Evolutionary conservation across 2,797 vertebrate species (phyloP).

Genomic region (Tauraco hartlaubi): DNA sequence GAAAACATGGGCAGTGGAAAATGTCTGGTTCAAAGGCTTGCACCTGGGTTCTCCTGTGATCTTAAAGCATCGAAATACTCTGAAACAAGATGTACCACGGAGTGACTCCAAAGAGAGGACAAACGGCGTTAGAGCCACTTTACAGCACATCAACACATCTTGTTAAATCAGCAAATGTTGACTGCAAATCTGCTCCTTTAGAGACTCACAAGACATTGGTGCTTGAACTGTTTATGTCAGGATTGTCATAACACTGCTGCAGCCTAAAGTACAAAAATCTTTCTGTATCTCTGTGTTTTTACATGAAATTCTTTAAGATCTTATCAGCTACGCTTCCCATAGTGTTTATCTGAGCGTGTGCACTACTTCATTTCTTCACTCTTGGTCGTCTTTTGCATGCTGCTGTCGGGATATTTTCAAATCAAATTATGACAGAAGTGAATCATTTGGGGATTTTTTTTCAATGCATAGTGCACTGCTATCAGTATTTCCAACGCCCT

Average conservation of each 20-base stretch:
- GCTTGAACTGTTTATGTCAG: background rate
- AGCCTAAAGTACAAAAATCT: background rate
- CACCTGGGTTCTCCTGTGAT: background rate
- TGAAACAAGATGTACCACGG: background rate
- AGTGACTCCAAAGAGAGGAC: background rate
- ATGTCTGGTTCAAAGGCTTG: background rate
- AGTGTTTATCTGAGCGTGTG: background rate
- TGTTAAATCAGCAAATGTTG: background rate
- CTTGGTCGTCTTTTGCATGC: constrained; percentile 10
- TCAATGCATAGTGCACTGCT: background rate
- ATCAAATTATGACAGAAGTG: constrained; percentile 23
- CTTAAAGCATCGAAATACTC: background rate
- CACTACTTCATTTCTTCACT: background rate
- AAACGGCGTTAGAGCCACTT: background rate
- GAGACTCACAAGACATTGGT: background rate
- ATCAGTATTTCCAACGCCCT: constrained; percentile 29
- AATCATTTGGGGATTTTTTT: constrained; percentile 53
- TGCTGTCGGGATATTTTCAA: constrained; percentile 37
- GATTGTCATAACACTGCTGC: background rate
- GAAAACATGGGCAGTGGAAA: background rate
- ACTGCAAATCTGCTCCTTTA: background rate
- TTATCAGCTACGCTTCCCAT: background rate
- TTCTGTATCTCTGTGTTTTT: background rate
- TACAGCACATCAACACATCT: background rate
- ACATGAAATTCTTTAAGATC: background rate